Base-by-base conservation (phyloP, 2,888 invertebrate genomes). In the Lasioglossum marginatum region DNA sequence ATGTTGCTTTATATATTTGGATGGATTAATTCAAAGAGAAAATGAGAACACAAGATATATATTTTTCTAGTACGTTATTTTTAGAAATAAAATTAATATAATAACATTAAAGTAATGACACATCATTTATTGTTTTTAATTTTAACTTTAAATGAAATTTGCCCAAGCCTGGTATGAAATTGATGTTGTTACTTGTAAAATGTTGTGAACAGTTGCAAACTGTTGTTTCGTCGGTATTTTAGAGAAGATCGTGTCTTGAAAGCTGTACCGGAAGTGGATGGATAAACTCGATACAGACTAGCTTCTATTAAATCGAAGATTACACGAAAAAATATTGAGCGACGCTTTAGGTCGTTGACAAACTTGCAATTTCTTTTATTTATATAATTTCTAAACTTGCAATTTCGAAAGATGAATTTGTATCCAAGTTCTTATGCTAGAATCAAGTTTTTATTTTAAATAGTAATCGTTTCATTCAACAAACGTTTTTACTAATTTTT, bases 151-250 rank as follows among this genome's bases (percentile, higher is more conserved):
- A 63, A 31, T 63, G 8, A 31, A 63, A 63, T 63, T 63, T 63
- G 63, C 63, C 31, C 63, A 63, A 31, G 63, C 63, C 63, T 63
- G 63, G 31, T 63, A 31, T 31, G 31, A 31, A 63, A 37, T 79
- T 43, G 43, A 12, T 63, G 48, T 79, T 74, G 31, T 16, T 27
- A 45, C 34, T 57, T 23, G 31, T 27, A 23, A 45, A 48, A 27
- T 73, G 31, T 63, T 73, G 48, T 71, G 27, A 74, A 23, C 31
- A 45, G 40, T 37, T 37, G 63, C 19, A 52, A 45, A 60, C 27
- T 63, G 63, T 63, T 63, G 63, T 63, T 31, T 31, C 63, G 8
- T 63, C 31, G 31, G 31, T 63, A 63, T 63, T 63, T 63, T 63
- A 63, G 63, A 63, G 63, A 31, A 16, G 8, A 27, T 63, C 19